Percentiles rank a stretch among this genome's conserved stretches.
phyloP scores from a whole-genome alignment of 2,113 vertebrate genomes.

The Pteronura brasiliensis region DNA sequence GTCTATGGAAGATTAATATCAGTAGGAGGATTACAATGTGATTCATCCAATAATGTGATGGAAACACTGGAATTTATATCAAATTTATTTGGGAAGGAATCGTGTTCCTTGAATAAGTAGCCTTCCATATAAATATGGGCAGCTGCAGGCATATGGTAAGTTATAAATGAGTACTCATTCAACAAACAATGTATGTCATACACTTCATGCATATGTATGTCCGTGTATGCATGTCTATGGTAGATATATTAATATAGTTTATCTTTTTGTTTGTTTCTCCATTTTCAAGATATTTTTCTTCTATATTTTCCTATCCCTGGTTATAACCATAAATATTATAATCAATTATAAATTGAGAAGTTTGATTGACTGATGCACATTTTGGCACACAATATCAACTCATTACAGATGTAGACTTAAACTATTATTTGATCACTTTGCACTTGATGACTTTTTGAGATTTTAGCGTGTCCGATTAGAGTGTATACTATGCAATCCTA shows the following conservation, averaged over 20 bases:
- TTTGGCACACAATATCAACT: not conserved
- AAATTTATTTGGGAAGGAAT: not conserved
- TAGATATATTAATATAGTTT: no score
- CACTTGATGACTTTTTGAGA: not conserved
- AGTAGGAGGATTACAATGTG: not conserved
- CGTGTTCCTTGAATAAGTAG: not conserved
- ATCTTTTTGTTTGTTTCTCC: not conserved
- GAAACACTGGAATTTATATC: not conserved
- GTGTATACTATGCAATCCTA: not conserved
- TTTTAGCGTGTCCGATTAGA: not conserved
- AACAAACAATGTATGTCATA: not conserved
- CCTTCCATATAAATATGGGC: not conserved
- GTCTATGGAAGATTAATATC: not conserved
- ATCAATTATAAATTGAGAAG: not conserved
- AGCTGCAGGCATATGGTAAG: not conserved
- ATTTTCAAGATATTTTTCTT: not conserved
- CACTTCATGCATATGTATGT: not conserved
- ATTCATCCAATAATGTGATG: not conserved
- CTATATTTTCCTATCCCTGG: not conserved
- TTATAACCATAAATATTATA: not conserved
- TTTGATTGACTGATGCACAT: not conserved
- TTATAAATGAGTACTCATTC: not conserved
- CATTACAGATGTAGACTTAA: not conserved
- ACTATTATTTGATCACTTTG: not conserved
- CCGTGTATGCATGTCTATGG: fast-evolving